Conservation (phyloP, 2,113 vertebrate species). For the Cavia porcellus region DNA sequence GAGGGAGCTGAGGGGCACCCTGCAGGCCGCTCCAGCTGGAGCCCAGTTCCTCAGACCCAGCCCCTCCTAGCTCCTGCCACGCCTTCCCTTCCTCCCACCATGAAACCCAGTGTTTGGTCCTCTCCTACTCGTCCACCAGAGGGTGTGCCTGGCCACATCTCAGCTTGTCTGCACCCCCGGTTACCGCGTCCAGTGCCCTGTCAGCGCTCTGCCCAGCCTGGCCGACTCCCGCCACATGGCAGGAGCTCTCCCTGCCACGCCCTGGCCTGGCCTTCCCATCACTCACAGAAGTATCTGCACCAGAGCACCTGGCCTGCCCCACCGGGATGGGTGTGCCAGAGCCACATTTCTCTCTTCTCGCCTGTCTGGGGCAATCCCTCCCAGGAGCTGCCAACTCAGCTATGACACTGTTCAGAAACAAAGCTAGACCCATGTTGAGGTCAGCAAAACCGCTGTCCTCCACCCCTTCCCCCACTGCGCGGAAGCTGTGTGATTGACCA, state of each 20-base stretch:
- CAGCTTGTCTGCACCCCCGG: background rate
- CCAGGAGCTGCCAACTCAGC: background rate
- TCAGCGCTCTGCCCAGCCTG: background rate
- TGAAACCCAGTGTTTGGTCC: background rate
- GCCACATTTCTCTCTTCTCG: background rate
- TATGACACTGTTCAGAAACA: background rate
- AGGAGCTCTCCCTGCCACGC: background rate
- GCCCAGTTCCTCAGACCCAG: background rate
- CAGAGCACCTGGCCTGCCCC: background rate
- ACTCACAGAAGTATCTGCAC: background rate
- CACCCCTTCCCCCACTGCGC: background rate
- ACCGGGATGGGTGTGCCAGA: background rate
- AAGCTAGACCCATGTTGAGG: background rate
- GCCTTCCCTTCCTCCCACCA: background rate
- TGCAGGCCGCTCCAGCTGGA: background rate
- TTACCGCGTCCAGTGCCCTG: too few relatives aligned
- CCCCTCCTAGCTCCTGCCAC: background rate
- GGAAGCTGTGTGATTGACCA: background rate
- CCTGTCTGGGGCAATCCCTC: background rate
- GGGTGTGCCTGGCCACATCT: background rate
- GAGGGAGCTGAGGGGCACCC: background rate
- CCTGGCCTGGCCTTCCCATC: background rate
- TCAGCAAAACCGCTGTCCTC: slow-evolving; percentile 25
- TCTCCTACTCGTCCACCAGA: background rate
- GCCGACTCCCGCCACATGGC: too few relatives aligned